These are phyloP conservation scores for Oryzias javanicus DNA, from an alignment of 2,113 vertebrate genomes.

Conservation along the genomic window DNA sequence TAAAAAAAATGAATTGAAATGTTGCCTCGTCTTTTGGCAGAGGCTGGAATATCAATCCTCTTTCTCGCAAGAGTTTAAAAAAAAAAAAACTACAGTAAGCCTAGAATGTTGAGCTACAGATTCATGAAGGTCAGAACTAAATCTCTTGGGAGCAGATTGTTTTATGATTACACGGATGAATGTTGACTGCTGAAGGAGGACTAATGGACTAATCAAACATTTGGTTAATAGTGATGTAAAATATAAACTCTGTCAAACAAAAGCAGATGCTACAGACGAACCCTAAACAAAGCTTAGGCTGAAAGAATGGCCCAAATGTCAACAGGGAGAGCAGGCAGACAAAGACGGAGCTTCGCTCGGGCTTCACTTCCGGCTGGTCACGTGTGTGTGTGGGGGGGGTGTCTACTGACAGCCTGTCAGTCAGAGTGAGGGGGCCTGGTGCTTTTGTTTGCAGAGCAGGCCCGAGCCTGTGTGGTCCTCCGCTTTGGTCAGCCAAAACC, in stretches of 20 bases:
- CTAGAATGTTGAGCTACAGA: neutral
- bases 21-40: slow-evolving; percentile 28
- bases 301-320: slow-evolving; percentile 20
- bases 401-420: slow-evolving; percentile 75
- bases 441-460: slow-evolving; percentile 75
- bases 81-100: slow-evolving; percentile 10
- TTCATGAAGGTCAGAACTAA: slow-evolving; percentile 29
- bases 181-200: no score
- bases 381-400: slow-evolving; percentile 38
- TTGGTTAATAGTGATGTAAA: slow-evolving; percentile 13
- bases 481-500: slow-evolving; percentile 57
- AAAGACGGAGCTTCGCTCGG: slow-evolving; percentile 35
- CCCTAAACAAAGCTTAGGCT: neutral
- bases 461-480: slow-evolving; percentile 79
- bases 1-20: slow-evolving; percentile 33
- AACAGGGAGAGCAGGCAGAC: slow-evolving; percentile 24
- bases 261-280: no score
- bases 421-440: slow-evolving; percentile 66
- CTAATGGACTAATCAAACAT: slow-evolving; percentile 19
- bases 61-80: slow-evolving; percentile 6
- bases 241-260: neutral
- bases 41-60: slow-evolving; percentile 28
- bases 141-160: neutral
- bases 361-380: slow-evolving; percentile 67
- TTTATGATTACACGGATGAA: no score